These are phyloP conservation scores for Agrochola lychnidis DNA, from an alignment of 2,888 invertebrate genomes.

Conservation along the genomic window DNA sequence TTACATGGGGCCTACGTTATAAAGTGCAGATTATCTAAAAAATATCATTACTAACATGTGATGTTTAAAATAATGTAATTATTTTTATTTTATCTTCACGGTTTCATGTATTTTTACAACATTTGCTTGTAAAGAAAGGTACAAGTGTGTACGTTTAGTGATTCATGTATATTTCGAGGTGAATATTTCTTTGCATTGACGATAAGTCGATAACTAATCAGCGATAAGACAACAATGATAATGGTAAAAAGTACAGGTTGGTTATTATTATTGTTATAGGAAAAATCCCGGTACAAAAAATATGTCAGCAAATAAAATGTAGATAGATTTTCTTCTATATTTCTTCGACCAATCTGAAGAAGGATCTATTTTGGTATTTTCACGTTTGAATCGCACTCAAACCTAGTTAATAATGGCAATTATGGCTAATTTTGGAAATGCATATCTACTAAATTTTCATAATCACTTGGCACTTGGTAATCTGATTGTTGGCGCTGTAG, in stretches of 20 bases:
- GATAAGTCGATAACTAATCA: conserved; percentile 89
- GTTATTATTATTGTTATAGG: conserved; percentile 35
- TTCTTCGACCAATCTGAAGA: background rate
- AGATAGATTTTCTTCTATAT: background rate
- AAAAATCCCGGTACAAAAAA: conserved; percentile 25
- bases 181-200: conserved; percentile 81
- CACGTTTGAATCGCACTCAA: background rate
- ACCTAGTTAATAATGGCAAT: too few relatives aligned
- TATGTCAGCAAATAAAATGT: background rate
- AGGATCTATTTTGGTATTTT: background rate
- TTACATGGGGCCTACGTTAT: conserved; percentile 53
- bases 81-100: background rate
- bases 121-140: conserved; percentile 1
- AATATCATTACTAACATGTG: conserved; percentile 36
- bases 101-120: conserved; percentile 6
- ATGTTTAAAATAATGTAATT: conserved; percentile 44
- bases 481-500: background rate
- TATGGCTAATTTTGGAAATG: too few relatives aligned
- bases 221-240: conserved; percentile 86
- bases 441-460: background rate
- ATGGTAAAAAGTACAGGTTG: conserved; percentile 77
- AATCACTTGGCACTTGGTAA: background rate
- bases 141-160: conserved; percentile 45
- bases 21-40: conserved; percentile 55
- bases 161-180: conserved; percentile 75